phyloP scores from a whole-genome alignment of 35 echinoderm and acorn worm genomes.

The Chiridota heheva region DNA sequence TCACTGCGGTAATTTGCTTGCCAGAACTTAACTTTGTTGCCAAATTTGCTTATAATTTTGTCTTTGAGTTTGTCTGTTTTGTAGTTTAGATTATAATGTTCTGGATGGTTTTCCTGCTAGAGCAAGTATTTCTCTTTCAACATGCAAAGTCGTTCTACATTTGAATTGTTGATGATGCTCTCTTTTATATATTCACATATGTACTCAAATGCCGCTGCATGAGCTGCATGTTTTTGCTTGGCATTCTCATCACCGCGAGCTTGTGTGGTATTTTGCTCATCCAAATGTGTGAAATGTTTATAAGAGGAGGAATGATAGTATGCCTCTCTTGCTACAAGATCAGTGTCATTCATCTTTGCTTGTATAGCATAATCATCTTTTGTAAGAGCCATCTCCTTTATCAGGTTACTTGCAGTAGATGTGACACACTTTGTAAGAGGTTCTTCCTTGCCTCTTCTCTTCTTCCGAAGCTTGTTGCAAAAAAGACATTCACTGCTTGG shows the following conservation, averaged over 20 bases:
- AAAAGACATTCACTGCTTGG: too few relatives aligned
- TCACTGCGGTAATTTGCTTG: constrained; percentile 51
- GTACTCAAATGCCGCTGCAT: constrained; percentile 6
- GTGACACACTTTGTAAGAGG: too few relatives aligned
- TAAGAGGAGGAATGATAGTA: constrained; percentile 49
- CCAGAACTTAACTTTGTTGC: constrained; percentile 30
- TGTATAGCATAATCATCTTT: constrained; percentile 15
- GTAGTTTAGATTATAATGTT: constrained; percentile 41
- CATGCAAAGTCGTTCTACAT: constrained; percentile 34
- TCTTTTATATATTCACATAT: neutral
- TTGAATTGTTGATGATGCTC: constrained; percentile 30
- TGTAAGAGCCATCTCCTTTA: constrained; percentile 8
- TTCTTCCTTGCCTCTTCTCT: too few relatives aligned
- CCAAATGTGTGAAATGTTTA: constrained; percentile 6
- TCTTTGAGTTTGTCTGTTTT: constrained; percentile 48
- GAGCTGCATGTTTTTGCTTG: constrained; percentile 14
- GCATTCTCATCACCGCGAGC: constrained; percentile 15
- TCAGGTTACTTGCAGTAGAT: too few relatives aligned
- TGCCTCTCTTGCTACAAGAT: constrained; percentile 57
- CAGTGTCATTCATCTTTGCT: constrained; percentile 36
- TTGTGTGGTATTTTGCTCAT: neutral
- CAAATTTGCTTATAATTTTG: constrained; percentile 26
- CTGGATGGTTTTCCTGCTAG: constrained; percentile 29
- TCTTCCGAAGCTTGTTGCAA: too few relatives aligned
- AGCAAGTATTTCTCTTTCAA: constrained; percentile 38